Base-by-base conservation (phyloP, 2,888 invertebrate genomes). In the Prostheceraeus crozeri region DNA sequence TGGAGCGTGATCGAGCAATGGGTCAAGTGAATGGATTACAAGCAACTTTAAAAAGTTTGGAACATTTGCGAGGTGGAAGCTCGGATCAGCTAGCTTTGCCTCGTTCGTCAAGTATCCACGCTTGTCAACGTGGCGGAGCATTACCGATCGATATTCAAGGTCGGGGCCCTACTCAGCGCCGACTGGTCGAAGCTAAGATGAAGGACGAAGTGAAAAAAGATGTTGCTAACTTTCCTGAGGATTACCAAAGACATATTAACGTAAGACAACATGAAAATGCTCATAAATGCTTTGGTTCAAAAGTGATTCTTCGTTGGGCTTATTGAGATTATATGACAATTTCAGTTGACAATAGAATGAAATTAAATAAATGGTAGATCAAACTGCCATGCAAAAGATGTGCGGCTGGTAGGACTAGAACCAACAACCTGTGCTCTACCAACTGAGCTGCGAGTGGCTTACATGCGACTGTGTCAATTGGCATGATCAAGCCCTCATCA, bases 1-100 rank as follows among this genome's bases (percentile, higher is more conserved):
- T 76, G 59, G 76, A 76, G 65, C 63, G 71, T 30, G 76, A 76
- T 63, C 66, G 74, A 23, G 72, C 72, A n/a, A 65, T 72, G 25
- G 73, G 72, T n/a, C 74, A 76, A 62, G 69, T 75, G 27, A 66
- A 69, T 19, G 60, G 60, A 8, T 23, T 60, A 8, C 60, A 40
- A 21, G 27, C 59, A 11, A 59, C 58, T 8, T 30, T 60, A n/a
- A 23, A 61, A 27, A 27, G 33, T 36, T 25, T 48, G 33, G 62
- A 62, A n/a, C 57, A 61, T 27, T 51, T 31, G 16, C 25, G 28
- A 21, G 45, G 60, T 25, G 2, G 45, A 40, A 1, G 40, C 28
- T 6, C 25, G 16, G 21, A 30, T 30, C 3, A 28, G 6, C 11
- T 21, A n/a, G 33, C 28, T 19, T 14, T 10, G 14, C n/a, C 16